Evolutionary conservation across 2,888 invertebrate species (phyloP).

Genomic region (Rhyacophila evoluta): DNA sequence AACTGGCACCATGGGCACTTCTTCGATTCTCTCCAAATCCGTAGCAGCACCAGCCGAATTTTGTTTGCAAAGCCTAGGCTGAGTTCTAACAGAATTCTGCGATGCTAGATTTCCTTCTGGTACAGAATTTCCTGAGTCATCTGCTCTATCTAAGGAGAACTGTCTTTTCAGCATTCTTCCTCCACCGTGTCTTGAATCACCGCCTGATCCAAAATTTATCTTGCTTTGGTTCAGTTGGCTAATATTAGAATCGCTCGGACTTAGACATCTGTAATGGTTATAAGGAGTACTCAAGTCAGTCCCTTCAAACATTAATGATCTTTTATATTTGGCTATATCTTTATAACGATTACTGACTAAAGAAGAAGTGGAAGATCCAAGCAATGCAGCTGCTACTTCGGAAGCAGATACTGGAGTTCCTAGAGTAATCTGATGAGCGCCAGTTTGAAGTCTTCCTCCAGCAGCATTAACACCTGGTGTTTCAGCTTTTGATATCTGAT

Average conservation of each 20-base stretch:
- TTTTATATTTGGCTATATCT: slow-evolving; percentile 60
- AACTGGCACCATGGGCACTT: slow-evolving; percentile 63
- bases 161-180: slow-evolving; percentile 68
- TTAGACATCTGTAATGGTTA: slow-evolving; percentile 79
- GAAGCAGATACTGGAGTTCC: slow-evolving; percentile 68
- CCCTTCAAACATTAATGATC: slow-evolving; percentile 65
- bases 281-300: slow-evolving; percentile 80
- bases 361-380: slow-evolving; percentile 69
- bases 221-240: slow-evolving; percentile 48
- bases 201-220: slow-evolving; percentile 12
- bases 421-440: slow-evolving; percentile 53
- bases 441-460: slow-evolving; percentile 26
- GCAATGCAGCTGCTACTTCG: slow-evolving; percentile 67
- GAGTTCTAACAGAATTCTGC: slow-evolving; percentile 41
- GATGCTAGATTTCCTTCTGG: slow-evolving; percentile 58
- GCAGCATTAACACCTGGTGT: slow-evolving; percentile 27
- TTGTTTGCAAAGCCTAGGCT: slow-evolving; percentile 69
- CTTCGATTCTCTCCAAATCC: slow-evolving; percentile 74
- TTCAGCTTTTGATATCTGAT: slow-evolving; percentile 44
- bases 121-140: slow-evolving; percentile 62
- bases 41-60: slow-evolving; percentile 74
- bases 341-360: slow-evolving; percentile 58
- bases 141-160: slow-evolving; percentile 74
- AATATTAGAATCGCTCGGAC: slow-evolving; percentile 71
- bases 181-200: slow-evolving; percentile 43